These are phyloP conservation scores for Brachyistius frenatus DNA, from an alignment of 2,113 vertebrate species.

Conservation along the genomic window DNA sequence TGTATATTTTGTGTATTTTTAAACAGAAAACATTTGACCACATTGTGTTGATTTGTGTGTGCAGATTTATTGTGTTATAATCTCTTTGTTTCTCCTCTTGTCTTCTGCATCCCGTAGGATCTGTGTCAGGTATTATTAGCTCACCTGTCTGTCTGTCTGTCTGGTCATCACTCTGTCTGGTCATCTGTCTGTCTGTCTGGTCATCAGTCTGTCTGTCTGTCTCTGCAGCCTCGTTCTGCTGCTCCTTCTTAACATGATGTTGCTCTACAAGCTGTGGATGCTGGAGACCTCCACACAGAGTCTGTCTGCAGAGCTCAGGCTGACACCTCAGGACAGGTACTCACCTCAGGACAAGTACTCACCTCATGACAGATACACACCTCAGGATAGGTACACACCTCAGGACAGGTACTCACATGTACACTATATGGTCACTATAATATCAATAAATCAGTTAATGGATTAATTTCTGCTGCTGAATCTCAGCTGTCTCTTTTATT, in stretches of 20 bases:
- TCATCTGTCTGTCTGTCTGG: not conserved
- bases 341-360: no score
- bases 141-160: not conserved
- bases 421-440: no score
- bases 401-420: no score
- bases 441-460: no score
- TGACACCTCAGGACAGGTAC: no score
- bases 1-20: no score
- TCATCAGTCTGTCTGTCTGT: not conserved
- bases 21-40: no score
- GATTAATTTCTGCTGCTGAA: no score
- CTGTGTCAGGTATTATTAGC: constrained; percentile 88
- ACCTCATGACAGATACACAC: no score
- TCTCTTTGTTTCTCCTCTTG: constrained; percentile 29
- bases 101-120: constrained; percentile 87
- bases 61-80: not conserved
- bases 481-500: no score
- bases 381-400: no score
- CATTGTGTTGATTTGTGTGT: not conserved
- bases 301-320: constrained; percentile 76
- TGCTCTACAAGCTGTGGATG: constrained; percentile 96
- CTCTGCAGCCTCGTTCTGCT: constrained; percentile 89
- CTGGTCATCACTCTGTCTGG: not conserved
- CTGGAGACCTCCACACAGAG: constrained; percentile 92
- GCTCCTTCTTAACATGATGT: constrained; percentile 92